A percentile compares a stretch with the other conserved stretches of the same genome.
These are phyloP conservation scores for Pseudorhombus dupliciocellatus DNA, from an alignment of 2,113 vertebrate species.

Conservation along the genomic window DNA sequence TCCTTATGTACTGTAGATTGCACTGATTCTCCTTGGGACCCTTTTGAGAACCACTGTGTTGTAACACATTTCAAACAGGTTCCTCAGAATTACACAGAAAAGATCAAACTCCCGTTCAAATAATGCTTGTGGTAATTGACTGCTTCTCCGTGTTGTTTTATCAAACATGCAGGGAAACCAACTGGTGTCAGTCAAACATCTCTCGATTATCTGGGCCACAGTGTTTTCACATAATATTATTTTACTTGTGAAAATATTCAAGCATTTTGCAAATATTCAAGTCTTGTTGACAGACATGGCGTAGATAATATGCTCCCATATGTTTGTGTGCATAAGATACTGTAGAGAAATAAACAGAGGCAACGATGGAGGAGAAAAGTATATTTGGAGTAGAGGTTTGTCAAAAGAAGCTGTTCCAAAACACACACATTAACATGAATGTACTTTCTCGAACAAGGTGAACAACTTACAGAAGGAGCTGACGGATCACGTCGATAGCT, in stretches of 20 bases:
- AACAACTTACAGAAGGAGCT: constrained; percentile 83
- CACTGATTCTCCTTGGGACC: background rate
- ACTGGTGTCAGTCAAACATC: constrained; percentile 19
- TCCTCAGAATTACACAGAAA: background rate
- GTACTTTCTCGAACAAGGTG: constrained; percentile 65
- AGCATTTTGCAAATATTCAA: constrained; percentile 27
- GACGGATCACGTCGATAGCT: constrained; percentile 78
- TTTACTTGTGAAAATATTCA: constrained; percentile 42
- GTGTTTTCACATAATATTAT: constrained; percentile 44
- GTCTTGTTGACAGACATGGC: constrained; percentile 17
- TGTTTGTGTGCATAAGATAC: constrained; percentile 35
- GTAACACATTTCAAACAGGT: background rate
- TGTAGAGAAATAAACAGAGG: constrained; percentile 33
- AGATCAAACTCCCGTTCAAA: background rate
- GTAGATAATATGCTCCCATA: constrained; percentile 31
- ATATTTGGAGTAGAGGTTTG: constrained; percentile 23
- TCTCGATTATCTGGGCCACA: constrained; percentile 18
- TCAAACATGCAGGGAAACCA: constrained; percentile 20
- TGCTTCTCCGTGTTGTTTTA: constrained; percentile 13
- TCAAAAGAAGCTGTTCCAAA: constrained; percentile 19
- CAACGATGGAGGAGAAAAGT: constrained; percentile 11
- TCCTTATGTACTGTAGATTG: background rate
- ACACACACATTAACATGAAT: constrained; percentile 29
- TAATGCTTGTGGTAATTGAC: background rate
- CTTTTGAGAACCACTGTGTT: background rate